Evolutionary conservation across 2,797 vertebrate species (phyloP), one percentile per base, ranked within the genome.

Genomic region (Brotogeris chrysoptera): DNA sequence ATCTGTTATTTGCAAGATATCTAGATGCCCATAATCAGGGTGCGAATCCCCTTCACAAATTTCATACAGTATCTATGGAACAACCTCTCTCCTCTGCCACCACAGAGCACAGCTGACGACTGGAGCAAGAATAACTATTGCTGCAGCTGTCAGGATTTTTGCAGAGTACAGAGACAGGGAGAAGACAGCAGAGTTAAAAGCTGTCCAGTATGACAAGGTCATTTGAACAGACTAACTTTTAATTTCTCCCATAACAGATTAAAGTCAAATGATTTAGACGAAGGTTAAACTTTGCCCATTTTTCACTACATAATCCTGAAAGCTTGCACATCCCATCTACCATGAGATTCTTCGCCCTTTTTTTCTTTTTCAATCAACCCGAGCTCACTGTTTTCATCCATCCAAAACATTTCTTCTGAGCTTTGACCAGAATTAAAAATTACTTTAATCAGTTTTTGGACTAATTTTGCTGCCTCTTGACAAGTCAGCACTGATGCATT

Each of bases 401-500:
- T 17, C 21, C 69, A 65, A 92, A 93, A 38, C 43, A 84, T 78
- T 94, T 87, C 72, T 90, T 84, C 65, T 78, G 79, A 85, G 63
- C 13, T 84, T 76, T 85, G 84, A 90, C 41, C 34, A 80, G 78
- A 95, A 94, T 7, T 55, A 63, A 85, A 85, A 72, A 88, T 46
- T n/a, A 50, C 70, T 70, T 82, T 95, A 81, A 96, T 83, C 80
- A 89, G 73, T 61, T 91, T 92, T 79, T 66, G 46, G 82, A 86
- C 24, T 79, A 15, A 7, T 70, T 86, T 94, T 90, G n/a, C 61
- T 95, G 73, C 68, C 60, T 83, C 60, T 80, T 63, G 41, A 66
- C 74, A 89, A 95, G 32, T 15, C 43, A 93, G 52, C 43, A 92
- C 18, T 65, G 50, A 64, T 25, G 90, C 52, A 66, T 61, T 69